phyloP scores from a whole-genome alignment of 1,140 invertebrate genomes.

The Drosophila sproati region DNA sequence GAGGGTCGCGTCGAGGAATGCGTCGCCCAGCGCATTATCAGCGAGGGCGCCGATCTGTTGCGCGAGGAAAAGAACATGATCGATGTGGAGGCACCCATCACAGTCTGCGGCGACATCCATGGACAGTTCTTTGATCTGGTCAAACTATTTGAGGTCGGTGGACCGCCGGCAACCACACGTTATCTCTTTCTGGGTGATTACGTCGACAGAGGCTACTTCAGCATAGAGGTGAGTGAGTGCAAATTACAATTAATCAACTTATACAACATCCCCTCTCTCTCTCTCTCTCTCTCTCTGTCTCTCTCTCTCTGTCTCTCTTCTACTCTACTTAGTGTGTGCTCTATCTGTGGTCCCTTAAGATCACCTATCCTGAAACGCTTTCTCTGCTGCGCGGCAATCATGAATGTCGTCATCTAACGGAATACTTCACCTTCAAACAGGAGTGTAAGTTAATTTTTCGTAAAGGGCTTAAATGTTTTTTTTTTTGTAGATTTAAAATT shows the following conservation, averaged over 20 bases:
- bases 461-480: not conserved
- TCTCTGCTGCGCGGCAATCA: conserved; percentile 99
- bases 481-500: not conserved
- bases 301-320: not conserved
- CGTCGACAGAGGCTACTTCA: conserved; percentile 99
- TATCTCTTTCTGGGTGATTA: conserved; percentile 99
- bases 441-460: conserved; percentile 93
- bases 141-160: conserved; percentile 99
- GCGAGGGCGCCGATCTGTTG: conserved; percentile 97
- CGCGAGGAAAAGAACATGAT: conserved; percentile 99
- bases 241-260: not conserved
- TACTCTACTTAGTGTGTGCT: conserved; percentile 93
- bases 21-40: conserved; percentile 97
- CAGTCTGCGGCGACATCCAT: conserved; percentile 99
- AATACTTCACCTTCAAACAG: conserved; percentile 99
- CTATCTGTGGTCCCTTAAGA: conserved; percentile 99
- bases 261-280: too few species aligned
- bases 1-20: conserved; percentile 99
- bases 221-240: conserved; percentile 93
- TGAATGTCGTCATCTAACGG: conserved; percentile 99
- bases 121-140: conserved; percentile 99
- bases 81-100: conserved; percentile 99
- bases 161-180: conserved; percentile 98
- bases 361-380: conserved; percentile 98
- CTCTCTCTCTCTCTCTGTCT: not conserved